Conservation (phyloP, 2,113 vertebrate genomes). For the Phasianus colchicus region DNA sequence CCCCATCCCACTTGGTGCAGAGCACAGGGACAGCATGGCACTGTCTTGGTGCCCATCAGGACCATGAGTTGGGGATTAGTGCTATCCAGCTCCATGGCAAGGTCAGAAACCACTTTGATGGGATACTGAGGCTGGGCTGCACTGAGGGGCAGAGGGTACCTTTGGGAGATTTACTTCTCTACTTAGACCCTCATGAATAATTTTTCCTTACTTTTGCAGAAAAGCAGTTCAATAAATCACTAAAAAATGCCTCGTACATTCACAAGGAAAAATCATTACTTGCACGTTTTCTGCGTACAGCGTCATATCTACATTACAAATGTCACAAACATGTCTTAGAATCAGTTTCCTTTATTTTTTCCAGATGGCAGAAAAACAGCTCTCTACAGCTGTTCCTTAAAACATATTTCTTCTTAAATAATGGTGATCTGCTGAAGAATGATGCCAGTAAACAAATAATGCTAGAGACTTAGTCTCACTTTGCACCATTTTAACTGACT, state of each 20-base stretch:
- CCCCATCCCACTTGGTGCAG: neutral
- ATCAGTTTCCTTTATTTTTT: constrained; percentile 51
- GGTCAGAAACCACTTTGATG: neutral
- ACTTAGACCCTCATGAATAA: neutral
- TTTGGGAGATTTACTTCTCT: constrained; percentile 13
- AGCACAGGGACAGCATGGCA: fast-evolving
- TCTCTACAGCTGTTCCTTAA: constrained; percentile 1
- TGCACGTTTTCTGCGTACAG: constrained; percentile 39
- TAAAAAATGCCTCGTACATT: neutral
- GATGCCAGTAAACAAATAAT: neutral
- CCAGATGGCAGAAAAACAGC: constrained; percentile 35
- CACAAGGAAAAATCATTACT: constrained; percentile 65
- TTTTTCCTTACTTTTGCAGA: constrained; percentile 32
- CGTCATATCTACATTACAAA: constrained; percentile 40
- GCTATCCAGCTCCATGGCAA: fast-evolving
- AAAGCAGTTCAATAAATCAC: constrained; percentile 62
- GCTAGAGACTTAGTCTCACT: neutral
- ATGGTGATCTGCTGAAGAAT: constrained; percentile 16
- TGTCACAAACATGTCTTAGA: constrained; percentile 53
- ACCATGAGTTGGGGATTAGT: neutral
- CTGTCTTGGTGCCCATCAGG: neutral
- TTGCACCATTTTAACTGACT: neutral
- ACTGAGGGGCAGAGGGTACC: neutral
- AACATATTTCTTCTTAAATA: constrained; percentile 25
- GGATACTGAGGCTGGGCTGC: neutral